These are phyloP conservation scores for Scylla paramamosain DNA, from an alignment of 1,140 invertebrate genomes.

Conservation along the genomic window DNA sequence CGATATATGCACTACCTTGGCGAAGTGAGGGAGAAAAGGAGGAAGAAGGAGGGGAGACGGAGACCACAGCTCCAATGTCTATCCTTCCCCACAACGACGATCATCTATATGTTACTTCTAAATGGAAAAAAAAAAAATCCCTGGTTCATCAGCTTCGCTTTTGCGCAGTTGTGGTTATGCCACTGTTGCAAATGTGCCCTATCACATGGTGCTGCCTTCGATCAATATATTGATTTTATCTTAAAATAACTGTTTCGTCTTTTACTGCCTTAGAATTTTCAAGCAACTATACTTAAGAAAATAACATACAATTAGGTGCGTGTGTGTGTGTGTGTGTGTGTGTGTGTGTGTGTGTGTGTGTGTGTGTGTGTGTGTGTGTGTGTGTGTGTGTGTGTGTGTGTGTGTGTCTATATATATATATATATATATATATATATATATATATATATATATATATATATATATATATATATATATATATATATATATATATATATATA, in stretches of 20 bases:
- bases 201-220: no score
- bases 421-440: no score
- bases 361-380: slow-evolving; percentile 35
- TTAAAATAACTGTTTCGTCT: neutral
- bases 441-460: no score
- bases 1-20: slow-evolving; percentile 71
- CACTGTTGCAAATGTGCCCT: neutral
- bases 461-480: no score
- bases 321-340: slow-evolving; percentile 13
- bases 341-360: slow-evolving; percentile 24
- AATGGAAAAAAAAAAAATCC: neutral
- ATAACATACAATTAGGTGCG: no score
- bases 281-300: no score
- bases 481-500: neutral
- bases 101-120: neutral
- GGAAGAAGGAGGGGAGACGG: neutral
- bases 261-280: no score
- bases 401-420: slow-evolving; percentile 22
- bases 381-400: slow-evolving; percentile 35
- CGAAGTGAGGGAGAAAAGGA: neutral
- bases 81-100: neutral
- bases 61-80: neutral
- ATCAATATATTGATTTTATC: neutral
- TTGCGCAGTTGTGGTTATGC: neutral
- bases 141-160: neutral